These are phyloP conservation scores for Tetrao urogallus DNA, from an alignment of 2,113 vertebrate genomes.

Conservation along the genomic window DNA sequence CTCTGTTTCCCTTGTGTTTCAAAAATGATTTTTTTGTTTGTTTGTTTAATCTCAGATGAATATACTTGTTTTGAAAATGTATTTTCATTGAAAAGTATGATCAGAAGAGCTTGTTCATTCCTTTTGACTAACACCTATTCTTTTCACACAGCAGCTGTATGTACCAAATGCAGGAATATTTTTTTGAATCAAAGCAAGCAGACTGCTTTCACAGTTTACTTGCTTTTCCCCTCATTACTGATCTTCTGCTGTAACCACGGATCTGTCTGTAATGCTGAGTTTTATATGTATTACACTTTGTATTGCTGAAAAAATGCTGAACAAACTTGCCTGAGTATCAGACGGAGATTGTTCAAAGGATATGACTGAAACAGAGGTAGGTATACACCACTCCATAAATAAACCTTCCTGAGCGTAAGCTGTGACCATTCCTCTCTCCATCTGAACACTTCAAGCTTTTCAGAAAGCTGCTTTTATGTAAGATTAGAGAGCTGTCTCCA, in stretches of 20 bases:
- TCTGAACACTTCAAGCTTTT: constrained; percentile 12
- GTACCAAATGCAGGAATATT: neutral
- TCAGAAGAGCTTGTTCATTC: neutral
- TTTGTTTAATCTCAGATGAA: neutral
- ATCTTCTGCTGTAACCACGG: neutral
- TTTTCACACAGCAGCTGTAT: neutral
- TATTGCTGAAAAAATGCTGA: constrained; percentile 9
- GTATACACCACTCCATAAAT: neutral
- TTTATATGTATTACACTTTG: neutral
- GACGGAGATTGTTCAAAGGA: neutral
- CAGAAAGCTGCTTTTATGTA: constrained; percentile 49
- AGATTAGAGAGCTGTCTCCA: constrained; percentile 54
- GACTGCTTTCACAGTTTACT: neutral
- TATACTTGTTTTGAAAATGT: neutral
- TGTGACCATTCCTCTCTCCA: neutral
- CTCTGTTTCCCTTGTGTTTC: neutral
- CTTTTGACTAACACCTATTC: neutral
- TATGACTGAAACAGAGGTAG: neutral
- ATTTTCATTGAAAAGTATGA: neutral
- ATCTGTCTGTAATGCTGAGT: neutral
- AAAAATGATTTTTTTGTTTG: neutral
- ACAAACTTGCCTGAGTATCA: neutral
- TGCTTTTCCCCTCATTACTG: neutral
- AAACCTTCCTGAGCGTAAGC: neutral
- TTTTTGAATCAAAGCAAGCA: neutral